A percentile compares a stretch with the other conserved stretches of the same genome.
These are phyloP conservation scores for Orchesellides sinensis DNA, from an alignment of 2,888 invertebrate species.

Conservation along the genomic window DNA sequence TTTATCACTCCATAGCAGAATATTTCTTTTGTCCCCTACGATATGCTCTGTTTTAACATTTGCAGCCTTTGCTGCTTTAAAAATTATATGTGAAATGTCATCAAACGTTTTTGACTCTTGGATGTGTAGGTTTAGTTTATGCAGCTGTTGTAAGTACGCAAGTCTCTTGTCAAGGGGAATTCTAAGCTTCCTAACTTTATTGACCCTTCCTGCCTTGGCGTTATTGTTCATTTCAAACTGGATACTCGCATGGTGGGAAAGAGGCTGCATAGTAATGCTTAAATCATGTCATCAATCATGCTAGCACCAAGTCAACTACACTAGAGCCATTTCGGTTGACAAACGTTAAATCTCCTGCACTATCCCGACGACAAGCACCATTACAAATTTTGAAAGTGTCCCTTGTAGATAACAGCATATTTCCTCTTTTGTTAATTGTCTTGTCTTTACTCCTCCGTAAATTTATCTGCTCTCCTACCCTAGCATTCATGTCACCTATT, in stretches of 20 bases:
- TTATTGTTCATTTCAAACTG: background rate
- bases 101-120: background rate
- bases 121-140: background rate
- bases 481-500: background rate
- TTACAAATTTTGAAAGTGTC: background rate
- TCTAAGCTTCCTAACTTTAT: slow-evolving; percentile 26
- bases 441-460: background rate
- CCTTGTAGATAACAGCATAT: background rate
- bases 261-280: background rate
- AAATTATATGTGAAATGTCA: background rate
- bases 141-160: background rate
- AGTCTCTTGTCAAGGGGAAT: background rate
- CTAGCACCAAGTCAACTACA: slow-evolving; percentile 10
- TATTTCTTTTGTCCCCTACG: background rate
- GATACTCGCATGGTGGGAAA: background rate
- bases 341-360: background rate
- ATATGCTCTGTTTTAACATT: slow-evolving; percentile 2
- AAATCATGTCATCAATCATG: background rate
- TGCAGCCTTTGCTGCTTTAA: background rate
- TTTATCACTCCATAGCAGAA: background rate
- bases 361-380: background rate
- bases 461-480: background rate
- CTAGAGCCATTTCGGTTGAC: background rate
- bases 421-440: background rate
- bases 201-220: background rate